These are phyloP conservation scores for Uloborus diversus DNA, from an alignment of 1,140 invertebrate species.

Conservation along the genomic window DNA sequence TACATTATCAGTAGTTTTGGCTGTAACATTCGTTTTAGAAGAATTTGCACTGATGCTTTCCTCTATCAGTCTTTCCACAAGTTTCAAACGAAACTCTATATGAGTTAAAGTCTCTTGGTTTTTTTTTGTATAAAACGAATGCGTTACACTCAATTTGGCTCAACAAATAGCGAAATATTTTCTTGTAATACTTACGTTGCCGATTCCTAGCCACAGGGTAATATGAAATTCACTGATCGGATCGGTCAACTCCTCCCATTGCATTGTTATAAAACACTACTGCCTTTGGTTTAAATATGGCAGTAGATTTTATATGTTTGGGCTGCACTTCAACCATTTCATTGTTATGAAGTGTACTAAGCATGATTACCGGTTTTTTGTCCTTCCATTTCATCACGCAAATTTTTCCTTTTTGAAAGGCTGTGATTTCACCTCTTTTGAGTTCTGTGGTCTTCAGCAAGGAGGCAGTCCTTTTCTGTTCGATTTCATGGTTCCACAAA, in stretches of 20 bases:
- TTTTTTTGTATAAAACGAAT: neutral
- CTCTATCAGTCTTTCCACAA: neutral
- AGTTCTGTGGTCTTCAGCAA: neutral
- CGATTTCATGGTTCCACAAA: neutral
- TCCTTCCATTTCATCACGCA: neutral
- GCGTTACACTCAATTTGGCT: neutral
- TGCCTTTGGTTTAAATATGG: neutral
- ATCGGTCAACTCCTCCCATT: neutral
- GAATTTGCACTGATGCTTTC: neutral
- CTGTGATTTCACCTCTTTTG: neutral
- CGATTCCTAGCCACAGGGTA: neutral
- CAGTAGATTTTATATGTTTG: neutral
- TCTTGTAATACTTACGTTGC: slow-evolving; percentile 5
- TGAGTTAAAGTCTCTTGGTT: neutral
- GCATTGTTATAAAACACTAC: neutral
- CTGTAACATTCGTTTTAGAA: neutral
- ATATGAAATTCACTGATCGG: neutral
- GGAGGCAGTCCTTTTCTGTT: slow-evolving; percentile 1
- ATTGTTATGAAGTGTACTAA: neutral
- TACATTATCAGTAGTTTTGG: neutral
- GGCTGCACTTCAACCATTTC: neutral
- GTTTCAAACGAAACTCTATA: neutral
- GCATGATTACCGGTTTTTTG: neutral
- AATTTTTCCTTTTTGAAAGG: slow-evolving; percentile 3
- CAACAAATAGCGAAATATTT: neutral